Evolutionary conservation across 2,113 vertebrate species (phyloP), one percentile per base, ranked within the genome.

Genomic region (Entomyzon cyanotis): DNA sequence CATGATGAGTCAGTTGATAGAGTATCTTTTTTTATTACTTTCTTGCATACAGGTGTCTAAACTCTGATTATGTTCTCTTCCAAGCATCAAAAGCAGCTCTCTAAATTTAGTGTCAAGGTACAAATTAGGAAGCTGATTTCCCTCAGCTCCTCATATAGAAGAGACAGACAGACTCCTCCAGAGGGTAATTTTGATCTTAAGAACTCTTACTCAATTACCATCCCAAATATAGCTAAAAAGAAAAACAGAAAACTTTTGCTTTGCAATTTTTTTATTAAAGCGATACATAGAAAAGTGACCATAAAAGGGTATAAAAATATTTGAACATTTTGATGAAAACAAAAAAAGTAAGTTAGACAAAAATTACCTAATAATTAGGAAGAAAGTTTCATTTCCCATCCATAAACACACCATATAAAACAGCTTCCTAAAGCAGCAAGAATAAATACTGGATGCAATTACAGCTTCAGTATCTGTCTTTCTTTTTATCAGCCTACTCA

Each of bases 231-330:
- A 88, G n/a, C 3, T 70, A 47, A 83, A 81, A 80, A 89, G 37
- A 73, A 77, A 70, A 68, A 12, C n/a, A 28, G 80, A 20, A 71
- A 35, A 39, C 15, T 59, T 80, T 24, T 42, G 67, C 58, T 94
- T 93, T 75, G 14, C 20, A 47, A 60, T 75, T 49, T 76, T 47
- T 98, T 98, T 97, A 98, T 97, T 97, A 90, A 80, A 59, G 87
- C 70, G 73, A 46, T 90, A 84, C 58, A 70, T 9, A 96, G 20
- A 71, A 84, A 68, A 73, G 21, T 28, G 25, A 94, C 33, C n/a
- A 49, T 19, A 89, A 78, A 79, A 71, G 8, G 2, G 15, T 18
- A 56, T 56, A n/a, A 74, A 91, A 77, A 42, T 60, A 91, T n/a
- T 76, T 53, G 44, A 62, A 52, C 41, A 65, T 47, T 65, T n/a